Evolutionary conservation across 2,113 vertebrate species (phyloP), one percentile per base, ranked within the genome.

Genomic region (Odocoileus virginianus): DNA sequence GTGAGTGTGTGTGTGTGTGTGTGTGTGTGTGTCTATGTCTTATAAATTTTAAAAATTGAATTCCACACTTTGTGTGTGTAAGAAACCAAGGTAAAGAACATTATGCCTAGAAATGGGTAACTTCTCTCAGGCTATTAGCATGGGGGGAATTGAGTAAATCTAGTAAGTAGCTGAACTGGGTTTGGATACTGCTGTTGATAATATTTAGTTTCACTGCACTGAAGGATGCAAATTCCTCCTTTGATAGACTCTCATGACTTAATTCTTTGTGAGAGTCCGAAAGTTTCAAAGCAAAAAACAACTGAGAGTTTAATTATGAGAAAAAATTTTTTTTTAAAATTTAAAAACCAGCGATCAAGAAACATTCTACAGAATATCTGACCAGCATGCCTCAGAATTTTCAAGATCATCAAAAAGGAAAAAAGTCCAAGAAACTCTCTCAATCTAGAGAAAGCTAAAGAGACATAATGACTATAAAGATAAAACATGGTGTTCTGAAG

Each of bases 81-180:
- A 95, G 12, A 92, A 96, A 58, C 6, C 57, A 21, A 97, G 50
- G 50, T 71, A 90, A 96, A 95, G 47, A 47, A 43, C 55, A 86
- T 67, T 71, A 47, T 76, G 19, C n/a, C 33, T 43, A 30, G 36
- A 83, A 85, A 93, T 50, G 7, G 52, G 36, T 79, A 79, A 79
- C 25, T 57, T 50, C 60, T 50, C 71, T 81, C 6, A 64, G 36
- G 7, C 16, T 47, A 16, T 79, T 15, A 84, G 57, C 50, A 93
- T 30, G 4, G 4, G n/a, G 28, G 12, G 2, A 25, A 60, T 6
- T 81, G 9, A 58, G 43, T 83, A 92, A 89, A 86, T 86, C 4
- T 74, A 89, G 45, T 23, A 40, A 85, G 43, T 23, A 76, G 10
- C 4, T 96, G 58, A 92, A 76, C 1, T 87, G 23, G 23, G 55